Percentiles rank a stretch among this genome's conserved stretches.
Conservation (phyloP, 2,113 vertebrate genomes). For the Setophaga coronata region DNA sequence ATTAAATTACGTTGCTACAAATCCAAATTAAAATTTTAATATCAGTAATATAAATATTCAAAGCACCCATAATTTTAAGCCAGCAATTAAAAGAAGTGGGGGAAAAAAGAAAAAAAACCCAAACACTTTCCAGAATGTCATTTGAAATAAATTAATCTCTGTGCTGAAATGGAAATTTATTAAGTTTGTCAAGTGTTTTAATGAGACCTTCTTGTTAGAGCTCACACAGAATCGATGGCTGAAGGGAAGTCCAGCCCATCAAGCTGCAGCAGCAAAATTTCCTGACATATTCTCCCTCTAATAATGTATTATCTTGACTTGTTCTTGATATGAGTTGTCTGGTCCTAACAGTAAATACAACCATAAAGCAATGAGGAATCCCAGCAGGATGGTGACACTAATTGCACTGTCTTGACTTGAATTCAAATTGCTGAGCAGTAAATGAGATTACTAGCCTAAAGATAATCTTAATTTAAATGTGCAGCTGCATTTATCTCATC, state of each 20-base stretch:
- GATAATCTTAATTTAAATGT: conserved; percentile 75
- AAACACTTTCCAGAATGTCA: not conserved
- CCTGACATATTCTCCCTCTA: conserved; percentile 65
- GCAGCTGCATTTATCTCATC: conserved; percentile 69
- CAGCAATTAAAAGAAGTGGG: not conserved
- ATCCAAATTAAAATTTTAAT: not conserved
- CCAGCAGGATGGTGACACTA: conserved; percentile 75
- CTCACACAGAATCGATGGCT: not conserved
- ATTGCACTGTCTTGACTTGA: conserved; percentile 74
- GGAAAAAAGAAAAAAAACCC: not conserved
- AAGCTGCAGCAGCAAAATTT: conserved; percentile 54
- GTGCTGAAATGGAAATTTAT: not conserved
- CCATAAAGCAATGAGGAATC: conserved; percentile 72
- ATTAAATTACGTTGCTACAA: not conserved
- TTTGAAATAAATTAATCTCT: conserved; percentile 1
- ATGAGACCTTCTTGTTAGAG: not conserved
- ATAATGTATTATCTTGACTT: conserved; percentile 82
- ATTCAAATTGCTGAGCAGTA: conserved; percentile 78
- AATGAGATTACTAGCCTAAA: conserved; percentile 73
- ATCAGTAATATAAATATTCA: not conserved
- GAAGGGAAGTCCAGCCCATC: conserved; percentile 58
- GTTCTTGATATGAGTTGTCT: conserved; percentile 71
- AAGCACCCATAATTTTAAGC: not conserved
- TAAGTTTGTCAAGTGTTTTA: not conserved
- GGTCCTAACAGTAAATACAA: conserved; percentile 82